Conservation (phyloP, 2,113 vertebrate species). For the Polyodon spathula region DNA sequence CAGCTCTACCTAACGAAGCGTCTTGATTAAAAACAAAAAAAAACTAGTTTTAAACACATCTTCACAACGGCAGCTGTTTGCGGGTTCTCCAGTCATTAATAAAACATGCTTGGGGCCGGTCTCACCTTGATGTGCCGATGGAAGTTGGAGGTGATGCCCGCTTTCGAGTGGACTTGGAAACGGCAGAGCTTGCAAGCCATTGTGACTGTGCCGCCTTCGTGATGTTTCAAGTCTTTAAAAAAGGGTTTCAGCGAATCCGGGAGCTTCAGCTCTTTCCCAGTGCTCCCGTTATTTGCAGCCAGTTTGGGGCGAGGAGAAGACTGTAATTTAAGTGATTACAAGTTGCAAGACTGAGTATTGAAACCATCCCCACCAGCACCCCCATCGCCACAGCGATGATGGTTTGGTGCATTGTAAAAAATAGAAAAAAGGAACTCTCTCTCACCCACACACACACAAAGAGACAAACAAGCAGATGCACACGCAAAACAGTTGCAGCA, state of each 20-base stretch:
- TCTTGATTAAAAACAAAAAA: too few relatives aligned
- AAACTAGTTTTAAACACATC: too few relatives aligned
- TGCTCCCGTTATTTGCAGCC: not conserved
- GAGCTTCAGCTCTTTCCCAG: not conserved
- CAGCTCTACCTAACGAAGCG: too few relatives aligned
- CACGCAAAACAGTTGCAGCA: too few relatives aligned
- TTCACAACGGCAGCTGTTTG: too few relatives aligned
- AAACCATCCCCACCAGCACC: not conserved
- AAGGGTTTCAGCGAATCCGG: constrained; percentile 4
- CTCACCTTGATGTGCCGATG: constrained; percentile 2
- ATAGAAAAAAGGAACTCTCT: too few relatives aligned
- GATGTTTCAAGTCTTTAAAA: not conserved
- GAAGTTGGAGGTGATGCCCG: constrained; percentile 1
- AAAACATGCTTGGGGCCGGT: too few relatives aligned
- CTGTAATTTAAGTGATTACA: constrained; percentile 1
- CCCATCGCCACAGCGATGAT: not conserved
- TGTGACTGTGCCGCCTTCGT: not conserved
- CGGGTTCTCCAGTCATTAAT: too few relatives aligned
- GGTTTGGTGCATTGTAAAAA: too few relatives aligned
- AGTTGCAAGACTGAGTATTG: not conserved
- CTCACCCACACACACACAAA: too few relatives aligned
- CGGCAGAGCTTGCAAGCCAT: constrained; percentile 2
- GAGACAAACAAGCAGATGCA: too few relatives aligned
- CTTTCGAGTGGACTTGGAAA: constrained; percentile 1
- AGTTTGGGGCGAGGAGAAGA: constrained; percentile 2